phyloP scores from a whole-genome alignment of 2,113 vertebrate genomes.

The Ascaphus truei region DNA sequence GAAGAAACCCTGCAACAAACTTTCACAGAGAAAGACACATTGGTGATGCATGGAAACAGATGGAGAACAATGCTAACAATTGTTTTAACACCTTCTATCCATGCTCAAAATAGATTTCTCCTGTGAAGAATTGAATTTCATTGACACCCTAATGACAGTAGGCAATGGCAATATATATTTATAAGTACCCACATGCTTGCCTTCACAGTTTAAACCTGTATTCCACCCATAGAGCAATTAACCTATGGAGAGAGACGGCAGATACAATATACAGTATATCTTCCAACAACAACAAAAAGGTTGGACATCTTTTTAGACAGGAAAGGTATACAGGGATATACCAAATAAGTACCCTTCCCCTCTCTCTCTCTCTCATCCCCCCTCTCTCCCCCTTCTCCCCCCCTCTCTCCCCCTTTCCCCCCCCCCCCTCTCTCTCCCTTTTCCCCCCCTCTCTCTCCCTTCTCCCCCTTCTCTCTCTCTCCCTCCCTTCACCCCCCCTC shows the following conservation, averaged over 20 bases:
- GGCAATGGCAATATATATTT: background rate
- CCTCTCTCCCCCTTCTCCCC: no score
- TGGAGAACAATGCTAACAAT: slow-evolving; percentile 28
- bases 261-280: no score
- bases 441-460: background rate
- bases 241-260: no score
- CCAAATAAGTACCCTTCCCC: background rate
- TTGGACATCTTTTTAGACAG: no score
- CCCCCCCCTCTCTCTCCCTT: background rate
- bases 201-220: background rate
- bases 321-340: no score
- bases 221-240: background rate
- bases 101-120: slow-evolving; percentile 21
- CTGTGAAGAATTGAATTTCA: slow-evolving; percentile 18
- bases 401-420: background rate
- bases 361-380: background rate
- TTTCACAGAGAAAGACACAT: background rate
- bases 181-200: background rate
- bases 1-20: no score
- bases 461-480: background rate
- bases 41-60: slow-evolving; percentile 21
- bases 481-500: no score
- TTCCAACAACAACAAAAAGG: no score
- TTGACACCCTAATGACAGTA: slow-evolving; percentile 8
- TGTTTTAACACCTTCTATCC: slow-evolving; percentile 26